Evolutionary conservation across 2,113 vertebrate genomes (phyloP).

Genomic region (Sterrhoptilus dennistouni): DNA sequence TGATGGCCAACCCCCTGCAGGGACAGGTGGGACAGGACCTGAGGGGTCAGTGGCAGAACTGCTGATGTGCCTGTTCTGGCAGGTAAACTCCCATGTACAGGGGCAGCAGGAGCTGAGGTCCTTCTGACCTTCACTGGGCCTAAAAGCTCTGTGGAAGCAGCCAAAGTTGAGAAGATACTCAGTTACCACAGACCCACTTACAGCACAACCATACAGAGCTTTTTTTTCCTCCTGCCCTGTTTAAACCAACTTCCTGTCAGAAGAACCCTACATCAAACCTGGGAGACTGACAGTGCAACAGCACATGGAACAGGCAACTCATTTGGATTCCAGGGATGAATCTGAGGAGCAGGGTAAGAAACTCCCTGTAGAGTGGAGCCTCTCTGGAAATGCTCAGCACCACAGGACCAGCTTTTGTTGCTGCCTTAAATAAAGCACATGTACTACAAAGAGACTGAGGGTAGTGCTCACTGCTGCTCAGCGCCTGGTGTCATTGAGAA

Average conservation of each 20-base stretch:
- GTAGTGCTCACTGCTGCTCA: background rate
- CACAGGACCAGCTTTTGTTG: background rate
- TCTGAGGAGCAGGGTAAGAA: background rate
- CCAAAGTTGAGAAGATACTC: accelerated
- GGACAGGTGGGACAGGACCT: background rate
- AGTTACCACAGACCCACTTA: background rate
- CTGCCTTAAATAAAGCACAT: background rate
- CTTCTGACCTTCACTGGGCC: background rate
- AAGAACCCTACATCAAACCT: background rate
- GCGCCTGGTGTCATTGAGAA: background rate
- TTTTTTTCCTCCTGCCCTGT: background rate
- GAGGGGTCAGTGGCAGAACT: background rate
- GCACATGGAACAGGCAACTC: background rate
- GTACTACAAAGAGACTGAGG: background rate
- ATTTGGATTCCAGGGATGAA: background rate
- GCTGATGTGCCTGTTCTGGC: background rate
- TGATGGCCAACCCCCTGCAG: background rate
- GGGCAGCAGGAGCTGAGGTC: background rate
- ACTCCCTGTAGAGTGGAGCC: background rate
- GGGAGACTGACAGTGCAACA: background rate
- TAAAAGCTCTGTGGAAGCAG: background rate
- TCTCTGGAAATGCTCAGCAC: background rate
- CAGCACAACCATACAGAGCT: background rate
- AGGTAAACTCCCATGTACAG: background rate
- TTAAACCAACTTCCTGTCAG: background rate